Percentiles rank a stretch among this genome's conserved stretches.
Evolutionary conservation across 2,113 vertebrate genomes (phyloP).

Genomic region (Vombatus ursinus): DNA sequence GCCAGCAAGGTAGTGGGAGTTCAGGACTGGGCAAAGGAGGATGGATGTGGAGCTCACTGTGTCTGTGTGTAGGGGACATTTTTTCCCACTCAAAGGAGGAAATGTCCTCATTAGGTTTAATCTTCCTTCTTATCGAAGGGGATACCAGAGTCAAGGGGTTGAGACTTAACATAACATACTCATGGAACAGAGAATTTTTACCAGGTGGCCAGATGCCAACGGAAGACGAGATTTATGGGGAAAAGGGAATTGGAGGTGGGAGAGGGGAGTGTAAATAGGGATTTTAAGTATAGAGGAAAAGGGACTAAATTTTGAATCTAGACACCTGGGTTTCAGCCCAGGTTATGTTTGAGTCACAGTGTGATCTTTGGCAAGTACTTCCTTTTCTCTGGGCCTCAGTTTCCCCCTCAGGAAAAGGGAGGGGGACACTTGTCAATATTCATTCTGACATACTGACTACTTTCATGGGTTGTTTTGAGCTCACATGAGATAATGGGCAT

Average conservation of each 20-base stretch:
- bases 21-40: neutral
- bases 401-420: neutral
- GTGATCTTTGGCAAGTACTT: neutral
- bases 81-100: neutral
- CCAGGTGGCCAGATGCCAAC: neutral
- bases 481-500: neutral
- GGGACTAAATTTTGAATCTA: neutral
- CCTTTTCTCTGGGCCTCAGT: neutral
- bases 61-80: neutral
- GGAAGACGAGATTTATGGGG: neutral
- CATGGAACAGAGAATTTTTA: neutral
- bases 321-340: neutral
- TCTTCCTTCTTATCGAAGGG: neutral
- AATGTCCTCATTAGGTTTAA: neutral
- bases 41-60: neutral
- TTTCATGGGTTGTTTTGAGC: neutral
- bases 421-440: neutral
- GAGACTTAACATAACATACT: neutral
- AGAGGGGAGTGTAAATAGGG: neutral
- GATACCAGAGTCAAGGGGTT: neutral
- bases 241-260: neutral
- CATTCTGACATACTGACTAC: neutral
- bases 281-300: neutral
- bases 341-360: neutral
- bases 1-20: neutral